phyloP scores from a whole-genome alignment of 2,888 invertebrate species.

The Sepiola atlantica region DNA sequence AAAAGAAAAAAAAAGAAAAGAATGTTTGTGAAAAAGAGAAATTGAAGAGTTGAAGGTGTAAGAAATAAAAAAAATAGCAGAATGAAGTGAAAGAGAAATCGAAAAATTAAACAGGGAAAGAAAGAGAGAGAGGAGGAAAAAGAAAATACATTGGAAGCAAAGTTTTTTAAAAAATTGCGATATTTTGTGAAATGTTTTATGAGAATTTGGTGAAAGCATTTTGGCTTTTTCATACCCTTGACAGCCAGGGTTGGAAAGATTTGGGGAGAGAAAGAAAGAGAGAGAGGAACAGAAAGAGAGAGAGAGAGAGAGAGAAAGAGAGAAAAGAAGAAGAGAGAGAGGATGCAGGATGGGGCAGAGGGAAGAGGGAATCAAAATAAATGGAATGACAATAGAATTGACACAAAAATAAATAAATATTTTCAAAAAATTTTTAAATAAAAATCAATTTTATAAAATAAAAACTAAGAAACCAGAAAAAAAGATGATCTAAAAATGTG shows the following conservation, averaged over 20 bases:
- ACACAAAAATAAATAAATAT: not conserved
- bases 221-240: conserved; percentile 8
- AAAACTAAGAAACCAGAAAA: not conserved
- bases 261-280: not conserved
- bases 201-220: conserved; percentile 8
- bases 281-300: not conserved
- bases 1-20: too few species aligned
- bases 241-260: conserved; percentile 8
- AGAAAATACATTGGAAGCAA: not conserved
- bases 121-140: not conserved
- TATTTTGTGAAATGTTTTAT: conserved; percentile 15
- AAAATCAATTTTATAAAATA: not conserved
- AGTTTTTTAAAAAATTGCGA: not conserved
- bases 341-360: not conserved
- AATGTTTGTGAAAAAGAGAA: too few species aligned
- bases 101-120: not conserved
- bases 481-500: not conserved
- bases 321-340: not conserved
- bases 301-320: not conserved
- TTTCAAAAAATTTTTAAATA: too few species aligned
- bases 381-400: conserved; percentile 32
- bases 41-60: too few species aligned
- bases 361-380: not conserved
- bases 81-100: too few species aligned
- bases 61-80: too few species aligned